Evolutionary conservation across 2,888 invertebrate species (phyloP).

Genomic region (Drosophila anomelani): DNA sequence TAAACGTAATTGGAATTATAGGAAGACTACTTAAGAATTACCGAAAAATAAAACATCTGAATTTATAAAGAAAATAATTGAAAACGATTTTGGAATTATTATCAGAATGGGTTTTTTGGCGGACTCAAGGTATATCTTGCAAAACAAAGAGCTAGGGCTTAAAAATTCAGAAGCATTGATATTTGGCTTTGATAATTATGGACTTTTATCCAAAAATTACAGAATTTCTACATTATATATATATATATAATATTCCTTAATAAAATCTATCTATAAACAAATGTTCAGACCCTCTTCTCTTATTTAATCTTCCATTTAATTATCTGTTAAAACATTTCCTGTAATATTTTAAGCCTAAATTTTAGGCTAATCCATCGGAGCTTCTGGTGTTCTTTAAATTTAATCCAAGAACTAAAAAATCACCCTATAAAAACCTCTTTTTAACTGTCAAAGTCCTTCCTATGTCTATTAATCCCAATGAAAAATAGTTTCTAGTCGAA

Average conservation of each 20-base stretch:
- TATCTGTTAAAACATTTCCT: not conserved
- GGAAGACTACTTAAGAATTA: too few relatives aligned
- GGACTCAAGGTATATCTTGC: too few relatives aligned
- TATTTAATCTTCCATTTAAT: not conserved
- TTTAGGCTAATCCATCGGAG: not conserved
- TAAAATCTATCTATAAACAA: not conserved
- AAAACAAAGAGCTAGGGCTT: not conserved
- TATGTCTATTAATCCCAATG: not conserved
- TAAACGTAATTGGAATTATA: not conserved
- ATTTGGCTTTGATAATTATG: not conserved
- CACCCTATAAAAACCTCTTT: too few relatives aligned
- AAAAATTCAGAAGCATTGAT: too few relatives aligned
- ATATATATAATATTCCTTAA: not conserved
- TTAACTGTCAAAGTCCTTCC: not conserved
- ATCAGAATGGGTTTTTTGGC: too few relatives aligned
- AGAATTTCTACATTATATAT: too few relatives aligned
- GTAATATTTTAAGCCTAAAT: not conserved
- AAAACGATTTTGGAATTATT: not conserved
- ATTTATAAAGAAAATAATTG: not conserved
- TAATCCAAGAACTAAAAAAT: not conserved
- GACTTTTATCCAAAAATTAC: not conserved
- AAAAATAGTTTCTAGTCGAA: slow-evolving; percentile 2
- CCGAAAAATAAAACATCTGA: not conserved
- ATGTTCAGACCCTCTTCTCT: too few relatives aligned
- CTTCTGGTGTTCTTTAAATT: not conserved